Evolutionary conservation across 2,888 invertebrate species (phyloP).

Genomic region (Apamea monoglypha): DNA sequence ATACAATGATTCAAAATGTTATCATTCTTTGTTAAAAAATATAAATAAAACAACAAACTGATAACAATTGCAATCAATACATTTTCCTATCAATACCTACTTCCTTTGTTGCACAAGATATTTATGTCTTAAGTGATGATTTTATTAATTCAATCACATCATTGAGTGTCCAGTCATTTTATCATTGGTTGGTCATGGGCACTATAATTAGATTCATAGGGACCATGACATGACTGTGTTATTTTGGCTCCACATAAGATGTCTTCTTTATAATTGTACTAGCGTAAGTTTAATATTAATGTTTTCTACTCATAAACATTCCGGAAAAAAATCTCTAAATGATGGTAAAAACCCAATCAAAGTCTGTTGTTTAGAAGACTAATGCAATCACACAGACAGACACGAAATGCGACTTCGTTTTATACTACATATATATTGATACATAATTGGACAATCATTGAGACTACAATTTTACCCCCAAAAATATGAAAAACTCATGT

Average conservation of each 20-base stretch:
- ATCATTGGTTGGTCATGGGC: constrained; percentile 3
- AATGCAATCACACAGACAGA: too few relatives aligned
- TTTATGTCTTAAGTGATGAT: constrained; percentile 6
- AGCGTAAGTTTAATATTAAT: background rate
- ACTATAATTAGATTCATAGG: constrained; percentile 20
- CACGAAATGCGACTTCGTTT: background rate
- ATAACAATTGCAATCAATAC: background rate
- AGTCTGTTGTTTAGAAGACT: background rate
- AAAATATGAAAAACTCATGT: background rate
- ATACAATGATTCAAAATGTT: constrained; percentile 6
- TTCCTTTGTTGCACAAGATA: constrained; percentile 12
- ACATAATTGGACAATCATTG: background rate
- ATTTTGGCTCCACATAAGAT: background rate
- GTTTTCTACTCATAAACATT: background rate
- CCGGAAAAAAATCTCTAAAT: background rate
- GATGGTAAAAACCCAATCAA: background rate
- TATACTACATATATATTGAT: background rate
- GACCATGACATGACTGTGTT: constrained; percentile 2
- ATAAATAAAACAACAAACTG: background rate
- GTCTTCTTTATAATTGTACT: background rate
- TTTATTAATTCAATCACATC: constrained; percentile 2
- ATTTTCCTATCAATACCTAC: background rate
- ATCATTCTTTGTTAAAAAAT: background rate
- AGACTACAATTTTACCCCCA: background rate
- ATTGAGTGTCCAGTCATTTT: constrained; percentile 1